phyloP scores from a whole-genome alignment of 2,113 vertebrate genomes.

The Potamarius usumacintae region DNA sequence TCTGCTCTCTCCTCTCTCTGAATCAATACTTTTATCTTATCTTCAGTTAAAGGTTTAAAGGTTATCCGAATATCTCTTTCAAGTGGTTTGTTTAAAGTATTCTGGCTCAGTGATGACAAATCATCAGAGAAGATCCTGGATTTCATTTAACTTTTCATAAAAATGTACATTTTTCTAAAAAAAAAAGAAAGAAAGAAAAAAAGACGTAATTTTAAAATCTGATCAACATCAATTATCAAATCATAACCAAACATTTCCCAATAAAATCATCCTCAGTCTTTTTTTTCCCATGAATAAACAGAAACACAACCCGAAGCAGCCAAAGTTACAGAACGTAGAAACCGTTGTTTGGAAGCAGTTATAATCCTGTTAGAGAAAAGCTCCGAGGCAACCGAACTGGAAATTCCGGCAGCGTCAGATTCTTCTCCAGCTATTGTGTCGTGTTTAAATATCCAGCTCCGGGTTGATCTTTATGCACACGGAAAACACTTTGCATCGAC shows the following conservation, averaged over 20 bases:
- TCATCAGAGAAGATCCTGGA: rapidly evolving
- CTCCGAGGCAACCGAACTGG: background rate
- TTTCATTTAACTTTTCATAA: background rate
- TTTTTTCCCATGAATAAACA: background rate
- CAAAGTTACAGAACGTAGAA: background rate
- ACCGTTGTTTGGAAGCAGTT: background rate
- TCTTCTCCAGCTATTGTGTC: background rate
- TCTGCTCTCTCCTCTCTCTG: background rate
- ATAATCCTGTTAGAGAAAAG: background rate
- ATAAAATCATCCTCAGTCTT: background rate
- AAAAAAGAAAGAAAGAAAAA: too few relatives aligned
- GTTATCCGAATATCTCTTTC: background rate
- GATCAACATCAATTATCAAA: background rate
- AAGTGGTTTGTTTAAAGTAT: background rate
- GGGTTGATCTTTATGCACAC: background rate
- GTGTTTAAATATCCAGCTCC: conserved; percentile 5
- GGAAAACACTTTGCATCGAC: background rate
- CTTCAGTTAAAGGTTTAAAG: background rate
- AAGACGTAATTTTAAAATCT: background rate
- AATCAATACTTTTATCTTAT: background rate
- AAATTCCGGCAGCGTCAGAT: conserved; percentile 13
- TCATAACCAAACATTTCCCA: background rate
- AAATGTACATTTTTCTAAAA: background rate
- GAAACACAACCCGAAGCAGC: background rate
- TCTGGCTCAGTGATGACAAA: background rate